Base-by-base conservation (phyloP, 2,888 invertebrate genomes). In the Nebria brevicollis region DNA sequence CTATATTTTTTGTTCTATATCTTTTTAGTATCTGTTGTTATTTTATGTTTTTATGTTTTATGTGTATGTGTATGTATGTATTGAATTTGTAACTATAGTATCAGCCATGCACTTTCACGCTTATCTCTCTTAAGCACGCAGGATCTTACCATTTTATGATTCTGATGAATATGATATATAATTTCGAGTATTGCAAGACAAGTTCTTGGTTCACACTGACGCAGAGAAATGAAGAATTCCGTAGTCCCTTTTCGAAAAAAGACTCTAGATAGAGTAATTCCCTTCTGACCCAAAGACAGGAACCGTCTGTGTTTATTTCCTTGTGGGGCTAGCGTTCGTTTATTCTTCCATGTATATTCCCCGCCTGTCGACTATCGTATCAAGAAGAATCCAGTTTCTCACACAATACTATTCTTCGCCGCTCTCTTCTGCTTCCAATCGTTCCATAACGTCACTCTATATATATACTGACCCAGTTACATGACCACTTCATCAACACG, bases 401-500 rank as follows among this genome's bases (percentile, higher is more conserved):
- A 54, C 43, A 25, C 70, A n/a, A 41, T 15, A 10, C 11, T 34
- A 34, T 34, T 34, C 75, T 15, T 11, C n/a, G 7, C 4, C 54
- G 10, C 72, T 68, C 7, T 15, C 15, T 0, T 68, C 10, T 2
- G 8, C 54, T 25, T 43, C 64, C 34, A 34, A 34, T 34, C 26
- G 8, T 43, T 75, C 20, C 25, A 8, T 10, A 75, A 26, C n/a
- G 13, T 26, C 25, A 75, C 41, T 75, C 75, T 54, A 54, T 43
- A 34, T 68, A 34, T 34, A 72, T 80, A 80, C 75, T 80, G 80
- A 80, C 75, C 80, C 41, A 80, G 80, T 80, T 80, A 80, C 80
- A 80, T 80, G 80, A 80, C 80, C 80, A 80, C 80, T 80, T 75
- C 72, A 80, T 80, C 80, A 80, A 80, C 80, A 75, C 75, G 72